A percentile compares a stretch with the other conserved stretches of the same genome.
Evolutionary conservation across 2,113 vertebrate species (phyloP).

Genomic region (Brienomyrus longianalis): DNA sequence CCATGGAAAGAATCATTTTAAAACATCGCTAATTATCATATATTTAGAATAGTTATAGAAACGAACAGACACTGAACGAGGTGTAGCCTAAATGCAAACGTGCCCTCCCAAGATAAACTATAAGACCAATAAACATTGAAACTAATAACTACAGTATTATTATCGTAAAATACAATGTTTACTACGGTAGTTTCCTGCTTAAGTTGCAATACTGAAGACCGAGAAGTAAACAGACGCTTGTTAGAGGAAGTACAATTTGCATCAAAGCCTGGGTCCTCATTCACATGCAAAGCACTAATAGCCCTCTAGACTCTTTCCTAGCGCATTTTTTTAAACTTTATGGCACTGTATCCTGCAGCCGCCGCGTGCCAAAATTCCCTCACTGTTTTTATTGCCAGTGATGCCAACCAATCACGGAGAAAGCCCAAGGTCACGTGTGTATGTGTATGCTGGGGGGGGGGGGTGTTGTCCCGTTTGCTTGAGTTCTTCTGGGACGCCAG

Average conservation of each 20-base stretch:
- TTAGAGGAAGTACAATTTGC: conserved; percentile 11
- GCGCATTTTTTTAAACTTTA: conserved; percentile 10
- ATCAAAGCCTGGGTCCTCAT: conserved; percentile 14
- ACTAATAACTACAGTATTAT: background rate
- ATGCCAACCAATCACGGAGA: conserved; percentile 48
- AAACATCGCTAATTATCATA: background rate
- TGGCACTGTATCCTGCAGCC: background rate
- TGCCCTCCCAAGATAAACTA: background rate
- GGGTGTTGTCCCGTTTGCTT: conserved; percentile 32
- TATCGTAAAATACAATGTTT: background rate
- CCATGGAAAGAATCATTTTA: background rate
- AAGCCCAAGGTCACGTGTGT: conserved; percentile 23
- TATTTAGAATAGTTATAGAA: background rate
- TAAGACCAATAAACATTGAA: background rate
- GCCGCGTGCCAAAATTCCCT: background rate
- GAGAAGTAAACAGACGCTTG: background rate
- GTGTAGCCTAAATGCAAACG: background rate
- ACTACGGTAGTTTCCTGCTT: background rate
- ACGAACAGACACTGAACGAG: background rate
- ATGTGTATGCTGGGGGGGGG: background rate
- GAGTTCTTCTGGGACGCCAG: conserved; percentile 32
- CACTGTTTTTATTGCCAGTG: conserved; percentile 6
- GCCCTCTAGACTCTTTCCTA: background rate
- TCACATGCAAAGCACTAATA: conserved; percentile 17
- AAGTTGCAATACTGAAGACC: background rate